Percentiles rank a stretch among this genome's conserved stretches.
phyloP scores from a whole-genome alignment of 1,140 invertebrate genomes.

The Drosophila nigromelanica region DNA sequence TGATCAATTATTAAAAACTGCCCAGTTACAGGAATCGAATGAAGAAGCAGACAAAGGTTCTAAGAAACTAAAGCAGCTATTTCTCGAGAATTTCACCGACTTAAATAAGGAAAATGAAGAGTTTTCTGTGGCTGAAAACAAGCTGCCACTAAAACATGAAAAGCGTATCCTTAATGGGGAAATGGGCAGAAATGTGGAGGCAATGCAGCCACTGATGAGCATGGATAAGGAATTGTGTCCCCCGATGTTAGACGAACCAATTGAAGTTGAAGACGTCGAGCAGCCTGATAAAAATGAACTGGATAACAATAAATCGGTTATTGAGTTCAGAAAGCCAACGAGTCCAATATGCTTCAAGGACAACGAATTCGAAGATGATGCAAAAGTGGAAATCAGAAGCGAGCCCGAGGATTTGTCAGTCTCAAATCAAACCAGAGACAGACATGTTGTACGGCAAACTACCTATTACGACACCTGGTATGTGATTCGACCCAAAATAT shows the following conservation, averaged over 20 bases:
- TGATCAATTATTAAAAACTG: background rate
- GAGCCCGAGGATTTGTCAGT: conserved; percentile 22
- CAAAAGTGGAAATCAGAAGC: conserved; percentile 22
- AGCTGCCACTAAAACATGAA: background rate
- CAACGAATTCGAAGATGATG: conserved; percentile 12
- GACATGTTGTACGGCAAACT: conserved; percentile 56
- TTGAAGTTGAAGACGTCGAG: background rate
- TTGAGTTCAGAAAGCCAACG: background rate
- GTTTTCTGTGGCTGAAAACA: background rate
- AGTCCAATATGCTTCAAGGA: background rate
- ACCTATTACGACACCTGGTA: conserved; percentile 82
- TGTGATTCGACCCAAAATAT: conserved; percentile 53
- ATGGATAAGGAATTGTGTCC: conserved; percentile 54
- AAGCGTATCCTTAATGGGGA: conserved; percentile 65
- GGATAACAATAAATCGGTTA: background rate
- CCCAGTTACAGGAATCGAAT: background rate
- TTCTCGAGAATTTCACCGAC: background rate
- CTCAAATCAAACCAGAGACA: too few species aligned
- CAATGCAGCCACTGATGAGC: conserved; percentile 63
- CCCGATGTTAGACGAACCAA: conserved; percentile 38
- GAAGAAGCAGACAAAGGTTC: background rate
- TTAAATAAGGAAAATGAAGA: background rate
- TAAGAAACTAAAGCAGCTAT: background rate
- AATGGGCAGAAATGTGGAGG: conserved; percentile 53
- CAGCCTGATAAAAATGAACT: conserved; percentile 1